A percentile compares a stretch with the other conserved stretches of the same genome.
These are phyloP conservation scores for Brotula barbata DNA, from an alignment of 2,797 vertebrate species.

Conservation along the genomic window DNA sequence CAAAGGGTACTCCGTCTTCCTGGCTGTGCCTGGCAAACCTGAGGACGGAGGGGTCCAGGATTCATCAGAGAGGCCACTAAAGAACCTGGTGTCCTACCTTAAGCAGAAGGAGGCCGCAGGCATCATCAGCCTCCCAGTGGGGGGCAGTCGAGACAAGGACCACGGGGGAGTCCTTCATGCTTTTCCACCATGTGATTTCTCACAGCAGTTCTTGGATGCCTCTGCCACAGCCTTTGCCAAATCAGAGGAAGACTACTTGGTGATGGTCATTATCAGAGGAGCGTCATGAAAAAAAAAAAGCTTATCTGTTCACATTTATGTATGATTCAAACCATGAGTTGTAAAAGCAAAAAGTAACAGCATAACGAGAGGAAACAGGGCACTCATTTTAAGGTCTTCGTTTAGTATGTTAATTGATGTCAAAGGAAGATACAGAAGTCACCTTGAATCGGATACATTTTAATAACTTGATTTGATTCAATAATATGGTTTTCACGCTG, in stretches of 20 bases:
- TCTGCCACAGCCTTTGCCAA: constrained; percentile 95
- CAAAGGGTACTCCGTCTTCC: constrained; percentile 87
- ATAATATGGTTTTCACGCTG: constrained; percentile 16
- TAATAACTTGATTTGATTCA: constrained; percentile 32
- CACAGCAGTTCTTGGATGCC: constrained; percentile 97
- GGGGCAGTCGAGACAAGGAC: constrained; percentile 93
- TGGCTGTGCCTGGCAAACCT: constrained; percentile 87
- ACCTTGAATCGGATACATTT: constrained; percentile 29
- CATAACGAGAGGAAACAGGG: constrained; percentile 29
- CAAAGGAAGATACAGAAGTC: constrained; percentile 32
- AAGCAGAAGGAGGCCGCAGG: constrained; percentile 99
- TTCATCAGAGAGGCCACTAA: constrained; percentile 89
- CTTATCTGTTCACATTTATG: constrained; percentile 39
- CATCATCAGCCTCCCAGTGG: constrained; percentile 97
- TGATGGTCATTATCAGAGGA: constrained; percentile 98
- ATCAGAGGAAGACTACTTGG: constrained; percentile 98
- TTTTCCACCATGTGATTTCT: constrained; percentile 98
- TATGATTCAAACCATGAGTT: constrained; percentile 50
- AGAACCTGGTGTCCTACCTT: constrained; percentile 98
- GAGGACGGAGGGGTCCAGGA: constrained; percentile 80
- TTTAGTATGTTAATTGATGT: constrained; percentile 28
- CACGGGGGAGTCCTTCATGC: constrained; percentile 95
- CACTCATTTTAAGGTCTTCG: constrained; percentile 32
- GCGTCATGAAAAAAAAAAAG: constrained; percentile 82
- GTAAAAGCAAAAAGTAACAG: constrained; percentile 36